Percentiles rank a stretch among this genome's conserved stretches.
Evolutionary conservation across 2,797 vertebrate genomes (phyloP).

Genomic region (Fistularia commersonii): DNA sequence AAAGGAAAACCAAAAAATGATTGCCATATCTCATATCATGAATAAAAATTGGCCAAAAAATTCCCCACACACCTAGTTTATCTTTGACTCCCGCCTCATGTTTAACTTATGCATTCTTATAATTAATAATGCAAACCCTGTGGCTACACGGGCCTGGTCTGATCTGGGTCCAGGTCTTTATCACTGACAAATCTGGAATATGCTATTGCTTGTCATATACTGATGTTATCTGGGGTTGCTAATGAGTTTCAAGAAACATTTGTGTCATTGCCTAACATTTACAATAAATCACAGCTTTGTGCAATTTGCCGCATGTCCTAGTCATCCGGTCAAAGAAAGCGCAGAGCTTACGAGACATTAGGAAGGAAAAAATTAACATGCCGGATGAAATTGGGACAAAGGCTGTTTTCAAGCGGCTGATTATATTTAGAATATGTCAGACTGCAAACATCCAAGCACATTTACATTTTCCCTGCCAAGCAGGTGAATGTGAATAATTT

Average conservation of each 20-base stretch:
- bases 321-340: constrained; percentile 13
- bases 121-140: constrained; percentile 35
- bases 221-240: neutral
- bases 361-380: too few relatives aligned
- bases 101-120: constrained; percentile 29
- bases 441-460: constrained; percentile 4
- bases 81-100: constrained; percentile 7
- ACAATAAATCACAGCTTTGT: constrained; percentile 13
- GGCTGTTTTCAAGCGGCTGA: constrained; percentile 22
- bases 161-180: constrained; percentile 12
- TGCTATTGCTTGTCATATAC: constrained; percentile 17
- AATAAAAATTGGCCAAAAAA: constrained; percentile 15
- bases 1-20: neutral
- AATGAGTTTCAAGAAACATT: constrained; percentile 7
- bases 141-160: constrained; percentile 4
- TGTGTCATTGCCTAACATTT: constrained; percentile 17
- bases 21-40: neutral
- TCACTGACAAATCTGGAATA: constrained; percentile 7
- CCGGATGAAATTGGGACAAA: constrained; percentile 8
- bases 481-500: constrained; percentile 14
- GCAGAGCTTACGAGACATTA: constrained; percentile 3
- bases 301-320: constrained; percentile 6
- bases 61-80: constrained; percentile 4
- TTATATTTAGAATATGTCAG: constrained; percentile 17
- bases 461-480: constrained; percentile 23